Evolutionary conservation across 1,140 invertebrate species (phyloP), one percentile per base, ranked within the genome.

Genomic region (Tribolium castaneum): DNA sequence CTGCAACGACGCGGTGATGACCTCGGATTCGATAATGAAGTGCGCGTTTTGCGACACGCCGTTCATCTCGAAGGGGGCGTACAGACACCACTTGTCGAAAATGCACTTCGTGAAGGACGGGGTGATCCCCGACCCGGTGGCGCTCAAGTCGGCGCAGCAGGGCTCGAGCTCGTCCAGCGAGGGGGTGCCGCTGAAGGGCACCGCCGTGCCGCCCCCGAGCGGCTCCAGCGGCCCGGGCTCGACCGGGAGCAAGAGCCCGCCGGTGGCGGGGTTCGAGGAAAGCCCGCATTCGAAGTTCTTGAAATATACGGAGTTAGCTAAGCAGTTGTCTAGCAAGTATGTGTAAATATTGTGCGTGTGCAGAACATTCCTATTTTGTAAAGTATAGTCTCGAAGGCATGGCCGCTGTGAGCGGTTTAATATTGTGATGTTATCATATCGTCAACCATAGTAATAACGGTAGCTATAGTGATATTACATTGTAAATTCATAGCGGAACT

Each of bases 71-170:
- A 98, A 98, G 87, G 97, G 97, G 30, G 97, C 97, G 1, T 99
- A 98, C 87, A 92, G 97, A 81, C 97, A 98, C 87, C 97, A 99
- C 84, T 88, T 99, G 75, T 97, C 96, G 66, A 98, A 98, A 85
- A 97, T 98, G 93, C 97, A 99, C 87, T 96, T 98, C 84, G 95
- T 98, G 22, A 98, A 98, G 86, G 97, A 98, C 82, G 95, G 94
- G 7, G 93, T 94, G 13, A 92, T 93, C 78, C 93, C 93, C 2
- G 94, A 93, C 82, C 91, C 92, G 0, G 87, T 93, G 14, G 89
- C 90, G 1, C 88, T 92, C 70, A 91, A 90, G 6, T 88, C 88
- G 6, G 88, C 89, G 2, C 88, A 90, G 12, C 90, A 90, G 78
- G 87, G 89, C 71, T 87, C 90, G 0, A 86, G 88, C 9, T 88